These are phyloP conservation scores for Brachyrhaphis roseni DNA, from an alignment of 2,797 vertebrate species.

Conservation along the genomic window DNA sequence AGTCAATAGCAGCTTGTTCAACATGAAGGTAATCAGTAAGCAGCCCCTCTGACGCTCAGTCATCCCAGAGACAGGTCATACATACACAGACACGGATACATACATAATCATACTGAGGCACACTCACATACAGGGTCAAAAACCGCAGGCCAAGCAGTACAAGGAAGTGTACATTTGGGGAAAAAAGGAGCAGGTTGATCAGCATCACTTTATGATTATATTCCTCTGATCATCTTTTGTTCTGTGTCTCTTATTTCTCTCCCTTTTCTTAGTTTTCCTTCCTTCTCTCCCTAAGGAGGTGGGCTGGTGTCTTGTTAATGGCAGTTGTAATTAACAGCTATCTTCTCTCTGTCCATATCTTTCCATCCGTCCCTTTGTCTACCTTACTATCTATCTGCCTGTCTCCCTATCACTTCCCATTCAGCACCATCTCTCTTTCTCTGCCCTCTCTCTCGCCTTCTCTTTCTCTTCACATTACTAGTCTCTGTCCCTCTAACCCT, in stretches of 20 bases:
- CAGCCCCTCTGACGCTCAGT: constrained; percentile 89
- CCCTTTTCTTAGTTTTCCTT: constrained; percentile 48
- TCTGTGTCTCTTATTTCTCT: constrained; percentile 36
- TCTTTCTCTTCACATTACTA: constrained; percentile 65
- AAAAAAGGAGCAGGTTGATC: constrained; percentile 16
- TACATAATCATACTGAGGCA: constrained; percentile 4
- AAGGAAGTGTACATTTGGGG: constrained; percentile 20
- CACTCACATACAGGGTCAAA: constrained; percentile 1
- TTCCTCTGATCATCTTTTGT: constrained; percentile 22
- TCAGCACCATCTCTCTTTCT: constrained; percentile 69
- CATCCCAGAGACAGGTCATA: constrained; percentile 79
- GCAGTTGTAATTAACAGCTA: constrained; percentile 93
- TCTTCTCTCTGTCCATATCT: constrained; percentile 86
- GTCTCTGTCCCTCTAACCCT: constrained; percentile 65
- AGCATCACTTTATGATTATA: neutral
- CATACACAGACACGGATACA: constrained; percentile 30
- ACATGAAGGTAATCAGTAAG: constrained; percentile 96
- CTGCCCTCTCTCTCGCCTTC: constrained; percentile 62
- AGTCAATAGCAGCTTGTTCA: constrained; percentile 96
- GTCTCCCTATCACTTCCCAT: constrained; percentile 74
- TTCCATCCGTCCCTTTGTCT: constrained; percentile 77
- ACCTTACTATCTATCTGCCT: constrained; percentile 75
- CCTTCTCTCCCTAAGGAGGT: constrained; percentile 73
- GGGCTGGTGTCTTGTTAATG: constrained; percentile 88
- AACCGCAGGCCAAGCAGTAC: constrained; percentile 25